A percentile compares a stretch with the other conserved stretches of the same genome.
Evolutionary conservation across 2,888 invertebrate species (phyloP).

Genomic region (Rhorus exstirpatorius): DNA sequence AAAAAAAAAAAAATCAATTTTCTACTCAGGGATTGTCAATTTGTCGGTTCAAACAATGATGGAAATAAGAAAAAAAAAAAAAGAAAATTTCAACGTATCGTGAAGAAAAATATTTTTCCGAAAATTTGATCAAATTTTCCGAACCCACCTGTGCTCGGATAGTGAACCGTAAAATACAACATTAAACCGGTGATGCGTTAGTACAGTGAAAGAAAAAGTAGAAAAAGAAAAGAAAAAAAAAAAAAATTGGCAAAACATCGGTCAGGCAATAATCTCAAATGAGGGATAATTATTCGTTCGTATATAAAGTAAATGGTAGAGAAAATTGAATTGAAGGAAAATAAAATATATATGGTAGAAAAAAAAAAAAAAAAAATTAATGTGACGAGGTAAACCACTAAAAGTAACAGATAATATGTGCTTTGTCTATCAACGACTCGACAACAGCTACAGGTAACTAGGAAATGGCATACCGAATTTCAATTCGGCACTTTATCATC

Average conservation of each 20-base stretch:
- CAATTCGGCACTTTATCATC: constrained; percentile 78
- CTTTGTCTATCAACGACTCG: constrained; percentile 86
- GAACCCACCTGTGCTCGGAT: constrained; percentile 82
- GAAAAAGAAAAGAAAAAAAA: constrained; percentile 72
- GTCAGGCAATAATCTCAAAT: constrained; percentile 79
- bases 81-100: background rate
- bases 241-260: constrained; percentile 80
- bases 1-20: constrained; percentile 30
- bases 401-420: constrained; percentile 80
- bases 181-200: constrained; percentile 78
- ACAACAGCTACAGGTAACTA: constrained; percentile 84
- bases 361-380: constrained; percentile 57
- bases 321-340: constrained; percentile 69
- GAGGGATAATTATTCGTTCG: constrained; percentile 74
- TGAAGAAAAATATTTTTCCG: constrained; percentile 12
- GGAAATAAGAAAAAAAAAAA: constrained; percentile 1
- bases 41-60: constrained; percentile 6
- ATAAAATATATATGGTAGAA: constrained; percentile 64
- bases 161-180: constrained; percentile 74
- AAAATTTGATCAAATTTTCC: constrained; percentile 32
- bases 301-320: constrained; percentile 68
- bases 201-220: constrained; percentile 76
- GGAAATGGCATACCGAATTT: constrained; percentile 83
- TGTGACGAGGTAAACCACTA: constrained; percentile 76
- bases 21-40: constrained; percentile 20